Base-by-base conservation (phyloP, 1,140 invertebrate species). In the Drosophila kanapiae region DNA sequence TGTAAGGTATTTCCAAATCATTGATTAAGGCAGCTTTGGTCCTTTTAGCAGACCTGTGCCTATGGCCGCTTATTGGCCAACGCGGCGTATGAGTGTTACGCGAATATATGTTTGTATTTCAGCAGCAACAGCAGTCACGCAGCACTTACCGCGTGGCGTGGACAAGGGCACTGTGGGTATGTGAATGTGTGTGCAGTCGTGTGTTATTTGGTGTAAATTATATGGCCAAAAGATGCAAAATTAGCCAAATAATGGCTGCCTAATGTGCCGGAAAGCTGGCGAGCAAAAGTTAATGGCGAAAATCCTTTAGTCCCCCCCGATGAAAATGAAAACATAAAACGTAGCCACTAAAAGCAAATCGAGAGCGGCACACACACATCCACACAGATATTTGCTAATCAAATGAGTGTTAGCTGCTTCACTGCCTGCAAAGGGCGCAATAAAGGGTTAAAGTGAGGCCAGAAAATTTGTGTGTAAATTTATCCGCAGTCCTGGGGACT, bases 201-300 rank as follows among this genome's bases (percentile, higher is more conserved):
- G 83, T 87, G 83, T 88, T 88, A 83, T 87, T 87, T 83, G 82
- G 84, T 87, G 83, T 87, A 87, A 87, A 88, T 87, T 87, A 88
- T 88, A 87, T 88, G 82, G 78, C 80, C 77, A 49, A 88, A 87
- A 88, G 84, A 87, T 83, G 84, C 83, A 87, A 88, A 87, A 87
- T 87, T 87, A 87, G 84, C 80, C 84, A 87, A 87, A 87, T 87
- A 83, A 87, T 77, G 86, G 83, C 68, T 83, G 83, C 76, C 80
- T 87, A 87, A 87, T 87, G 83, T 87, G 59, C 57, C 63, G 83
- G 83, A 87, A 87, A 63, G 51, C 76, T 51, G 83, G 76, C 78
- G 48, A 72, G 72, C 54, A 53, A 67, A 75, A 88, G 82, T 78
- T 80, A 88, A 87, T 88, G 77, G 83, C 57, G 43, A 78, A 60